Evolutionary conservation across 2,113 vertebrate genomes (phyloP).

Genomic region (Choloepus hoffmanni): DNA sequence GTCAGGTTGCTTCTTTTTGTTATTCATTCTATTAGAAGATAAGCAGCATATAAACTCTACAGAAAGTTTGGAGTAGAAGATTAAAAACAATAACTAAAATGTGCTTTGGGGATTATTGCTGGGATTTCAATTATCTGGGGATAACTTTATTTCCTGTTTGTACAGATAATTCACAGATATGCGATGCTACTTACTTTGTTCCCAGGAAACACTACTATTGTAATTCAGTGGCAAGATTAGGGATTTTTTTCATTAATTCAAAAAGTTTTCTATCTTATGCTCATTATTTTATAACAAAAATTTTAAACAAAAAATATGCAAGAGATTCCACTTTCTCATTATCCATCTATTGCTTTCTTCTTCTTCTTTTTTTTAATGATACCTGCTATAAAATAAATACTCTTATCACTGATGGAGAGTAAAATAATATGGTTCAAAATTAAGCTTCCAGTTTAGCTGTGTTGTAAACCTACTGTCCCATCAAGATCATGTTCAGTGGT

Average conservation of each 20-base stretch:
- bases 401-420: neutral
- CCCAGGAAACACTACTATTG: neutral
- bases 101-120: neutral
- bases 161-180: neutral
- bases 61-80: neutral
- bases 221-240: neutral
- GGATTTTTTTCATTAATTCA: neutral
- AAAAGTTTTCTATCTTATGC: neutral
- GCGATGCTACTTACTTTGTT: neutral
- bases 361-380: neutral
- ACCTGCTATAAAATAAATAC: neutral
- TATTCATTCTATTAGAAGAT: neutral
- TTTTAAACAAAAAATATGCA: neutral
- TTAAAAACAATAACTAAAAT: neutral
- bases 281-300: neutral
- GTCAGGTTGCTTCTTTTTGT: conserved; percentile 25
- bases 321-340: neutral
- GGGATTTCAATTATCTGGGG: neutral
- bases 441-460: neutral
- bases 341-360: neutral
- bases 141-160: conserved; percentile 22
- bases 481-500: conserved; percentile 49
- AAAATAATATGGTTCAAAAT: neutral
- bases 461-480: neutral
- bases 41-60: neutral